Percentiles rank a stretch among this genome's conserved stretches.
phyloP scores from a whole-genome alignment of 30 jellyfish, hydroid and myxozoan genomes.

The Calvadosia cruxmelitensis region DNA sequence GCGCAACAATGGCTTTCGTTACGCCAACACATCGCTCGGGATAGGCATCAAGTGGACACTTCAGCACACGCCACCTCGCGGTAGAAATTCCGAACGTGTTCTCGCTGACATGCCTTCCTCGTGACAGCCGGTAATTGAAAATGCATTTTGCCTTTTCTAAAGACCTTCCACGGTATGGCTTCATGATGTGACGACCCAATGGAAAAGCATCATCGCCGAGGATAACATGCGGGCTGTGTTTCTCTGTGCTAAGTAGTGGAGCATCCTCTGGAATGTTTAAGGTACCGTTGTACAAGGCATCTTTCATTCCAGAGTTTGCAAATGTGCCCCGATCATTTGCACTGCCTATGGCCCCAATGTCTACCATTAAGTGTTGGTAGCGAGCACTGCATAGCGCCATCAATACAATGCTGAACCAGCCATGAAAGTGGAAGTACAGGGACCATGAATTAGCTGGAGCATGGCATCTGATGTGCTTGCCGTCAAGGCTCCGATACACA shows the following conservation, averaged over 20 bases:
- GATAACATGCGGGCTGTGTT: constrained; percentile 26
- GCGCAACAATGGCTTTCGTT: constrained; percentile 51
- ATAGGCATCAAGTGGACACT: constrained; percentile 40
- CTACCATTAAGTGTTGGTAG: constrained; percentile 8
- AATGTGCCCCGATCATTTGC: constrained; percentile 30
- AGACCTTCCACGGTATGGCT: constrained; percentile 47
- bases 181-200: constrained; percentile 33
- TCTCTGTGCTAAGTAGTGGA: constrained; percentile 15
- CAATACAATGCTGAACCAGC: constrained; percentile 24
- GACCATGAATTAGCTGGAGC: constrained; percentile 1
- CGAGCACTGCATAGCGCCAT: constrained; percentile 34
- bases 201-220: constrained; percentile 67
- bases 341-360: constrained; percentile 32
- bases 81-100: constrained; percentile 53
- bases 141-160: constrained; percentile 26
- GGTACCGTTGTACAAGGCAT: constrained; percentile 24
- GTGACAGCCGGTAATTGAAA: constrained; percentile 37
- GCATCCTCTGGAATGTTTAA: constrained; percentile 17
- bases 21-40: constrained; percentile 25
- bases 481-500: not conserved
- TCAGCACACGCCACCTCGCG: constrained; percentile 48
- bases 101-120: constrained; percentile 56
- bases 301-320: constrained; percentile 5
- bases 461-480: constrained; percentile 4
- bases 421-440: constrained; percentile 8